phyloP scores from a whole-genome alignment of 1,140 invertebrate genomes.

The Arion vulgaris region DNA sequence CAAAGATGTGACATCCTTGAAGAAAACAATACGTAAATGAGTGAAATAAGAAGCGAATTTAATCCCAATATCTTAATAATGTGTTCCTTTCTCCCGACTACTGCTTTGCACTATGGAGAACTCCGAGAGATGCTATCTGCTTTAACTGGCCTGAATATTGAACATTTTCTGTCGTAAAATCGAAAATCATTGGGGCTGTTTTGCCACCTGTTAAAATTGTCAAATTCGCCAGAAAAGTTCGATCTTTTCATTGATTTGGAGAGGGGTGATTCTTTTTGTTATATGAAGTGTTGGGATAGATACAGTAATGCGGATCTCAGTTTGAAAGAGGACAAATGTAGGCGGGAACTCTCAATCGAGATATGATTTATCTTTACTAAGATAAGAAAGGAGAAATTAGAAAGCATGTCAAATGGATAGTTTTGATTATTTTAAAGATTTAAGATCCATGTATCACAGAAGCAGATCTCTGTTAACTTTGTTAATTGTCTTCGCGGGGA shows the following conservation, averaged over 20 bases:
- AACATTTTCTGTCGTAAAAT: conserved; percentile 50
- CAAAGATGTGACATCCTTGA: background rate
- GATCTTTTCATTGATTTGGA: conserved; percentile 35
- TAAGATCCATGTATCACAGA: conserved; percentile 23
- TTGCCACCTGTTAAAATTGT: conserved; percentile 50
- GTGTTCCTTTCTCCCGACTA: conserved; percentile 21
- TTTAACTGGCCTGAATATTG: conserved; percentile 43
- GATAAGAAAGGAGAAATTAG: background rate
- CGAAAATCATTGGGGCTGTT: conserved; percentile 53
- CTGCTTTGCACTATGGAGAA: conserved; percentile 17
- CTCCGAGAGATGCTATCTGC: conserved; percentile 31
- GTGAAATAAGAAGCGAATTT: conserved; percentile 22
- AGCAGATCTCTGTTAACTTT: conserved; percentile 39
- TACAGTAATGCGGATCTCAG: background rate
- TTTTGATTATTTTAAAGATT: background rate
- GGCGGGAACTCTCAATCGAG: no score
- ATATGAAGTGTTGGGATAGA: background rate
- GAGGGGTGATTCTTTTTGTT: conserved; percentile 34
- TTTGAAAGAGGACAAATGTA: background rate
- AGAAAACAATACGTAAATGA: background rate
- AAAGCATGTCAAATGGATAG: background rate
- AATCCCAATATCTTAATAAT: conserved; percentile 22
- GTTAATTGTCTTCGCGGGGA: conserved; percentile 53
- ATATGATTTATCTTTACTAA: no score
- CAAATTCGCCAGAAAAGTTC: conserved; percentile 46